phyloP scores from a whole-genome alignment of 2,797 vertebrate species.

The Macroramphosus scolopax region DNA sequence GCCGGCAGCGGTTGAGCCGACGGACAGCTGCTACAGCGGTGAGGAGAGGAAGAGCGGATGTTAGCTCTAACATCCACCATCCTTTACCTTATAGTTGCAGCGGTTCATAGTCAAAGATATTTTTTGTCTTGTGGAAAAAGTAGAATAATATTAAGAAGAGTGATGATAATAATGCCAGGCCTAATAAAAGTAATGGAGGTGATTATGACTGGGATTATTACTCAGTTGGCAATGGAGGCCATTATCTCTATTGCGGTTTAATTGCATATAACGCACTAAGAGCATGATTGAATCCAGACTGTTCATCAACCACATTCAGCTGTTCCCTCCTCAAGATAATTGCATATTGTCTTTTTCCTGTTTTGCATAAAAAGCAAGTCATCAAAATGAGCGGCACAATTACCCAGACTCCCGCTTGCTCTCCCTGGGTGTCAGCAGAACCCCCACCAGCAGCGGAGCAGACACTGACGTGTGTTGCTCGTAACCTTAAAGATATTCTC shows the following conservation, averaged over 20 bases:
- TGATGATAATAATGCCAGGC: slow-evolving; percentile 75
- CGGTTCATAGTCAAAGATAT: slow-evolving; percentile 63
- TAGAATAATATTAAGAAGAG: slow-evolving; percentile 77
- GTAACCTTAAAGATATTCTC: slow-evolving; percentile 55
- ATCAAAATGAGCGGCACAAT: slow-evolving; percentile 81
- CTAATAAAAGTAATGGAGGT: slow-evolving; percentile 83
- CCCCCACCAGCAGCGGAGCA: slow-evolving; percentile 66
- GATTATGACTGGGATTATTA: slow-evolving; percentile 83
- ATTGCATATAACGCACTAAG: slow-evolving; percentile 83
- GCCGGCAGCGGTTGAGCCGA: slow-evolving; percentile 30
- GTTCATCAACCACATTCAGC: slow-evolving; percentile 81
- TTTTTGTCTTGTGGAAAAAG: slow-evolving; percentile 66
- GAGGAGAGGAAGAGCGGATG: neutral
- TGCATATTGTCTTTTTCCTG: slow-evolving; percentile 84
- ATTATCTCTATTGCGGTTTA: slow-evolving; percentile 85
- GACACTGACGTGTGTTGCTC: slow-evolving; percentile 47
- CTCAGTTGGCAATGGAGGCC: slow-evolving; percentile 78
- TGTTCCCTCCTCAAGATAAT: slow-evolving; percentile 82
- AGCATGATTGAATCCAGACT: slow-evolving; percentile 83
- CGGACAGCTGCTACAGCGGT: slow-evolving; percentile 26
- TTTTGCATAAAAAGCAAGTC: slow-evolving; percentile 83
- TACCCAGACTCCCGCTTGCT: slow-evolving; percentile 73
- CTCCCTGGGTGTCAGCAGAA: slow-evolving; percentile 73
- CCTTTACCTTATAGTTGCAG: slow-evolving; percentile 51
- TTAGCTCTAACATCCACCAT: slow-evolving; percentile 24